Conservation (phyloP, 2,888 invertebrate genomes). For the Tinea trinotella region DNA sequence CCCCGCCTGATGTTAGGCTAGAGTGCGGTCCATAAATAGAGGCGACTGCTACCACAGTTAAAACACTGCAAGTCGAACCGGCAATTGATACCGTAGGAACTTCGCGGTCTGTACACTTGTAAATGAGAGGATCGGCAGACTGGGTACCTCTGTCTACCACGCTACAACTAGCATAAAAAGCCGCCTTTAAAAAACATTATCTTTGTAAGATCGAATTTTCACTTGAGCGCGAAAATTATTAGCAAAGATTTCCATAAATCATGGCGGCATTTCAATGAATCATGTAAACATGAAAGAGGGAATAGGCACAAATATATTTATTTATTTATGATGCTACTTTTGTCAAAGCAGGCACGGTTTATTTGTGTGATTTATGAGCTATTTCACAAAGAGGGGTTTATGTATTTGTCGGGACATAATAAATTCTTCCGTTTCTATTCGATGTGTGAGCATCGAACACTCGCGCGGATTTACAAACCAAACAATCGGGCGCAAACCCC, state of each 20-base stretch:
- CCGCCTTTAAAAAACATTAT: too few relatives aligned
- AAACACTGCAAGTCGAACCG: too few relatives aligned
- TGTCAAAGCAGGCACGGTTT: constrained; percentile 50
- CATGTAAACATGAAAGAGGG: constrained; percentile 17
- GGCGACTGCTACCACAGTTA: too few relatives aligned
- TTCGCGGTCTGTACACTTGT: too few relatives aligned
- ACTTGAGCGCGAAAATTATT: not conserved
- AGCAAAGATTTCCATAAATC: constrained; percentile 10
- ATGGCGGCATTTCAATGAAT: constrained; percentile 14
- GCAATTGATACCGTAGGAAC: too few relatives aligned
- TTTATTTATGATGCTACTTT: constrained; percentile 53
- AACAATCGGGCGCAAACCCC: not conserved
- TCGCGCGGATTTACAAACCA: constrained; percentile 17
- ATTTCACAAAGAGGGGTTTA: constrained; percentile 49
- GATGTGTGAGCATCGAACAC: constrained; percentile 23
- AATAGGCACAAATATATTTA: constrained; percentile 32
- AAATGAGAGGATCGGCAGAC: too few relatives aligned
- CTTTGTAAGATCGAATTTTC: not conserved
- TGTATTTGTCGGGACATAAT: constrained; percentile 52
- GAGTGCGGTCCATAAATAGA: too few relatives aligned
- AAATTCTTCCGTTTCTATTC: constrained; percentile 43
- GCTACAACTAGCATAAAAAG: too few relatives aligned
- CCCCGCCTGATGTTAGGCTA: too few relatives aligned
- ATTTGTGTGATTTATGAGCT: constrained; percentile 56
- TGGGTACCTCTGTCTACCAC: too few relatives aligned